These are phyloP conservation scores for Ophioninae sp. DNA, from an alignment of 2,888 invertebrate genomes.

Conservation along the genomic window DNA sequence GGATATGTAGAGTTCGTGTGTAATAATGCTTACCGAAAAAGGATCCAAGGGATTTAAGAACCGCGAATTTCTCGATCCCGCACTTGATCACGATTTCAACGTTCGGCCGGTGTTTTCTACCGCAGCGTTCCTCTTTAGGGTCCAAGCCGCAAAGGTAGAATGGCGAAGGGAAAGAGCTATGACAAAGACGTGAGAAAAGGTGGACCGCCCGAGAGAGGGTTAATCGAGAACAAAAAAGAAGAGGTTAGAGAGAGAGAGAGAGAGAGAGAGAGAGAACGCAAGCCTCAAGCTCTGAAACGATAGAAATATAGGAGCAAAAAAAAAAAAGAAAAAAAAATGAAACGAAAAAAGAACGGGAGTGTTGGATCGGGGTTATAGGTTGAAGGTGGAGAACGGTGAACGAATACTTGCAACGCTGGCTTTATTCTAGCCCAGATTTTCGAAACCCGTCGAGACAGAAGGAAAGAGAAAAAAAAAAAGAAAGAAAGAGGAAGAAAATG, in stretches of 20 bases:
- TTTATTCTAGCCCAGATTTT: slow-evolving; percentile 74
- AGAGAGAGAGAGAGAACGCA: slow-evolving; percentile 6
- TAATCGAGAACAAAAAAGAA: slow-evolving; percentile 6
- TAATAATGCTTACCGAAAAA: neutral
- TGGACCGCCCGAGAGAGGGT: slow-evolving; percentile 25
- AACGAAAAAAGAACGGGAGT: slow-evolving; percentile 45
- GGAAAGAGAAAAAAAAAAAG: slow-evolving; percentile 71
- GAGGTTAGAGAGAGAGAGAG: slow-evolving; percentile 1
- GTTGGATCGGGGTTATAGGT: slow-evolving; percentile 67
- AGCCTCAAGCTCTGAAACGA: slow-evolving; percentile 14
- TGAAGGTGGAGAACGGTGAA: slow-evolving; percentile 66
- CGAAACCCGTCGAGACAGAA: slow-evolving; percentile 64
- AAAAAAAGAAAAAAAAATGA: slow-evolving; percentile 43
- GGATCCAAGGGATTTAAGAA: slow-evolving; percentile 53
- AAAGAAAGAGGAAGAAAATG: slow-evolving; percentile 72
- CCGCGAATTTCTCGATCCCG: slow-evolving; percentile 61
- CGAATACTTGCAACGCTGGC: slow-evolving; percentile 45
- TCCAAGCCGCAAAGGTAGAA: slow-evolving; percentile 6
- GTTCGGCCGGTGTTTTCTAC: slow-evolving; percentile 67
- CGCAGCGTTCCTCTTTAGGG: slow-evolving; percentile 1
- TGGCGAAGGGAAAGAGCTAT: slow-evolving; percentile 1
- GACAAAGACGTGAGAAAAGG: slow-evolving; percentile 18
- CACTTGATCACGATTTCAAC: slow-evolving; percentile 78
- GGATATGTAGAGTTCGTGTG: neutral
- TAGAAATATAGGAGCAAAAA: slow-evolving; percentile 43